phyloP scores from a whole-genome alignment of 1,140 invertebrate genomes.

The Ostrea edulis region DNA sequence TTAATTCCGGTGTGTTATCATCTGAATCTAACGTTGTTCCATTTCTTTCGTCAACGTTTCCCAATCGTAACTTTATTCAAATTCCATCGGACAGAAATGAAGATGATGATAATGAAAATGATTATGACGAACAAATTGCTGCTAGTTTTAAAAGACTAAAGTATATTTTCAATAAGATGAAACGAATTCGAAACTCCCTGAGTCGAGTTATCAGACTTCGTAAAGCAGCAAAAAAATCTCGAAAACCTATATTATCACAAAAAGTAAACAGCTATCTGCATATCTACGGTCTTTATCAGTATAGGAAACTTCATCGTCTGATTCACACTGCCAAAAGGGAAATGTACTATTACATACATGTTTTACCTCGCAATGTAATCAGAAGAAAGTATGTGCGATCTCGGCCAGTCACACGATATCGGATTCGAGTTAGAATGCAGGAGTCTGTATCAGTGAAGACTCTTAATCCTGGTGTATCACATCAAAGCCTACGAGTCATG shows the following conservation, averaged over 20 bases:
- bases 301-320: neutral
- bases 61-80: neutral
- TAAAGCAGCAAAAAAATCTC: neutral
- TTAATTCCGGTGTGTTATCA: neutral
- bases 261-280: neutral
- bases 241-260: neutral
- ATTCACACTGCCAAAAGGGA: neutral
- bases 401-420: too few relatives aligned
- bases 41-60: neutral
- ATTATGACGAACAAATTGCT: neutral
- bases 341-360: neutral
- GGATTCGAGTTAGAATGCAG: too few relatives aligned
- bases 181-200: neutral
- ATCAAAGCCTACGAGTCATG: too few relatives aligned
- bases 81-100: neutral
- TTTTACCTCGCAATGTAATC: neutral
- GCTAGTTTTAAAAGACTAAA: neutral
- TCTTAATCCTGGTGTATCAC: too few relatives aligned
- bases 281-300: neutral
- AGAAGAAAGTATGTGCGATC: too few relatives aligned
- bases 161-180: neutral
- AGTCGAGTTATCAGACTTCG: neutral
- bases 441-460: too few relatives aligned
- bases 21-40: neutral
- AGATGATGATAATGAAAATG: neutral